Conservation (phyloP, 1,140 invertebrate genomes). For the Liolophura sinensis region DNA sequence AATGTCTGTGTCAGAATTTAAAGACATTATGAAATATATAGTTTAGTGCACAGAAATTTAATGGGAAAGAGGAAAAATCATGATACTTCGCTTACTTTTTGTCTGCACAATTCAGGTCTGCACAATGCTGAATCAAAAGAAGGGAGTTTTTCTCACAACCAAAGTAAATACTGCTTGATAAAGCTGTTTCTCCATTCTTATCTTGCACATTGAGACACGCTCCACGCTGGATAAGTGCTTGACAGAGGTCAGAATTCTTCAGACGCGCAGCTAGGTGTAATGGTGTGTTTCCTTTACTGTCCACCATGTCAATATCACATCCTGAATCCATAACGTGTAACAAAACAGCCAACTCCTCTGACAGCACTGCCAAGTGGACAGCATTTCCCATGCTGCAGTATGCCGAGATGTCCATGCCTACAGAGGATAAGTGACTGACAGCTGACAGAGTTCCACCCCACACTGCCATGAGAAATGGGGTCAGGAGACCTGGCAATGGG, state of each 20-base stretch:
- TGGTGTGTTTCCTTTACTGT: slow-evolving; percentile 26
- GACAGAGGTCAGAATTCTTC: slow-evolving; percentile 16
- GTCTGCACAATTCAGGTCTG: slow-evolving; percentile 23
- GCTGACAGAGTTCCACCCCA: slow-evolving; percentile 32
- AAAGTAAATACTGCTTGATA: slow-evolving; percentile 29
- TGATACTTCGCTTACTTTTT: slow-evolving; percentile 18
- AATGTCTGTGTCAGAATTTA: too few species aligned
- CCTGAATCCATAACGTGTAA: slow-evolving; percentile 20
- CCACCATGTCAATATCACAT: slow-evolving; percentile 22
- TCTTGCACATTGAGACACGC: slow-evolving; percentile 23
- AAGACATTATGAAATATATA: too few species aligned
- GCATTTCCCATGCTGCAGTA: slow-evolving; percentile 26
- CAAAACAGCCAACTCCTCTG: slow-evolving; percentile 10
- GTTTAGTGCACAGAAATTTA: too few species aligned
- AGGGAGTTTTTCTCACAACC: slow-evolving; percentile 28
- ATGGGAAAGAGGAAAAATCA: too few species aligned
- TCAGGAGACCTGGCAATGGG: slow-evolving; percentile 26
- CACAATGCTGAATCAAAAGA: slow-evolving; percentile 25
- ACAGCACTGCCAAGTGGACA: slow-evolving; percentile 28
- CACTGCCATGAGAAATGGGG: slow-evolving; percentile 41
- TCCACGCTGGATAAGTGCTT: slow-evolving; percentile 19
- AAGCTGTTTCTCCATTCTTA: slow-evolving; percentile 29
- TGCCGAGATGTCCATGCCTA: slow-evolving; percentile 32
- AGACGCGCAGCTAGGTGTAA: slow-evolving; percentile 22
- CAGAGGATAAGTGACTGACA: slow-evolving; percentile 32